Conservation (phyloP, 1,140 invertebrate species). For the Caerostris extrusa region DNA sequence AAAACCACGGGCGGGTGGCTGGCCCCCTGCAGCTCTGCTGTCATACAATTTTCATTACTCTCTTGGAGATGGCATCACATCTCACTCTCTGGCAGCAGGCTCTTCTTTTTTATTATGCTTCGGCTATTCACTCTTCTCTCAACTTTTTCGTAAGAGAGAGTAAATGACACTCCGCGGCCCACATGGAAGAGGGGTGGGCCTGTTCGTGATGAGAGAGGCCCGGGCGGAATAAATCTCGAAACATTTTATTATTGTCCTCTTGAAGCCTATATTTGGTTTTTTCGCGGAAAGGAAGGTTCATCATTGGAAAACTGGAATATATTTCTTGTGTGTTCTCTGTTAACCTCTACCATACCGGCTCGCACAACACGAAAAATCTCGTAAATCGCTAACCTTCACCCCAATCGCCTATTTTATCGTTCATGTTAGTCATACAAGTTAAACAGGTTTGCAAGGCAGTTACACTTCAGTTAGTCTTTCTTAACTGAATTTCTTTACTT, state of each 20-base stretch:
- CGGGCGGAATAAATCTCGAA: not conserved
- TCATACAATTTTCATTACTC: constrained; percentile 18
- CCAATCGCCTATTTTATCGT: not conserved
- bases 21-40: not conserved
- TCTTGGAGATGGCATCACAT: not conserved
- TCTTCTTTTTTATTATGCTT: not conserved
- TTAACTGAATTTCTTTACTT: too few relatives aligned
- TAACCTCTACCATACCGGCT: not conserved
- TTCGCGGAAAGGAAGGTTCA: not conserved
- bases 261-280: not conserved
- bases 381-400: not conserved
- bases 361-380: not conserved
- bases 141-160: not conserved
- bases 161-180: constrained; percentile 4
- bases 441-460: not conserved
- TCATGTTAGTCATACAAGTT: not conserved
- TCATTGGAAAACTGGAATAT: not conserved
- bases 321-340: not conserved
- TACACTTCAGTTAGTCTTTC: not conserved
- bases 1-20: too few relatives aligned
- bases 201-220: not conserved
- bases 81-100: constrained; percentile 9
- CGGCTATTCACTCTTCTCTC: not conserved
- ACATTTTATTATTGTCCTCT: constrained; percentile 16
- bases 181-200: not conserved